Base-by-base conservation (phyloP, 2,797 vertebrate species). In the Sebastes minor region DNA sequence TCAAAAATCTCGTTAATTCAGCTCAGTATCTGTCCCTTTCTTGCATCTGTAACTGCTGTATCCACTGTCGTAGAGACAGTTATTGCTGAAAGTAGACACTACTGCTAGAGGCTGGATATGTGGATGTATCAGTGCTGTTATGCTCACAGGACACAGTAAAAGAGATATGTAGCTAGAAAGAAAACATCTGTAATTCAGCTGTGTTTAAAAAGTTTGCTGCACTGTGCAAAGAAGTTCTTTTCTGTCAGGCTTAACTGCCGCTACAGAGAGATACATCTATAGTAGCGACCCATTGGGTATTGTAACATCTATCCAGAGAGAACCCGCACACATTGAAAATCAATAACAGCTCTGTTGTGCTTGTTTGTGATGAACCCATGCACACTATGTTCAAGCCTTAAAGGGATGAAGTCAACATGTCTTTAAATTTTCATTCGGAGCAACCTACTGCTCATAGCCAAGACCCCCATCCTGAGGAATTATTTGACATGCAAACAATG, bases 401-500 rank as follows among this genome's bases (percentile, higher is more conserved):
- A 27, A 73, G 71, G 59, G 63, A 71, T 18, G 12, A 65, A 27
- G 20, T 69, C 62, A 66, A 63, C 59, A 22, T 30, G 28, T 12
- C 6, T 57, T 8, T 9, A 27, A 46, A 35, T 77, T 83, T 76
- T 80, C 7, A 66, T 55, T 46, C 3, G 1, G 27, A 76, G 63
- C 12, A 32, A 71, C 46, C n/a, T 6, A 32, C n/a, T 12, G 7
- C 65, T 78, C 4, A 10, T 4, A 59, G 25, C 38, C 38, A 25
- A 75, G 27, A 57, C 20, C 69, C 53, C 13, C 52, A 27, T 72
- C 62, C 73, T 2, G 18, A 56, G 52, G 57, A 70, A 66, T 79
- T 53, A 80, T 87, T 69, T 60, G 33, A 91, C 70, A 67, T 85
- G 76, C 86, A 85, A 90, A 91, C 83, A 88, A 63, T 67, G 35